Evolutionary conservation across 2,797 vertebrate species (phyloP), one percentile per base, ranked within the genome.

Genomic region (Alosa sapidissima): DNA sequence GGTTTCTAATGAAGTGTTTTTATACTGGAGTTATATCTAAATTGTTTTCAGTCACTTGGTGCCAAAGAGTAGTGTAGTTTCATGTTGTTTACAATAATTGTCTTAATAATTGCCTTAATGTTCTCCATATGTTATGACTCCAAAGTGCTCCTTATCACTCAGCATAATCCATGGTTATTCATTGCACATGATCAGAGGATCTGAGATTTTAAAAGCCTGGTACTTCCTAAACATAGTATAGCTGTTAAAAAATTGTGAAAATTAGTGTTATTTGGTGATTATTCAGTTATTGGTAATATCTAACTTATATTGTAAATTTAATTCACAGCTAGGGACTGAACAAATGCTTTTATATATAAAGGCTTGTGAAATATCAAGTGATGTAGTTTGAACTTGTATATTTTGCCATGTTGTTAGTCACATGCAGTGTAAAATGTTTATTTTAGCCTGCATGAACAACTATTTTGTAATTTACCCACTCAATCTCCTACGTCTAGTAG

Each of bases 1-100:
- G 89, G 86, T 91, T 90, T n/a, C 84, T 86, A 86, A 88, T 89
- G 85, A 90, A 88, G 84, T 82, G 90, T 82, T 90, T 91, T 58
- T 72, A 13, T 65, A 86, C 85, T 84, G 55, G n/a, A 49, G 13
- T 16, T 81, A 65, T 83, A 48, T 24, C 60, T 60, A 60, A 78
- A 47, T 78, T 5, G 45, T 5, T 68, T 36, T 75, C 68, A 75
- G 47, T 78, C 72, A 78, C 21, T 45, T 78, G 41, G 55, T 87
- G 68, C 88, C 89, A 90, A 90, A 88, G 88, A 78, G 11, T 78
- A 78, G 72, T 9, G 19, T 78, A 19, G 19, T 16, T 78, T 47
- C 72, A 45, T 78, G 72, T 47, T 78, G 72, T 78, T 78, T 78
- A 47, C 41, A 45, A 41, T 36, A 75, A 33, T 65, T 65, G 36